Conservation (phyloP, 1,140 invertebrate species). For the Rhizoglyphus robini region DNA sequence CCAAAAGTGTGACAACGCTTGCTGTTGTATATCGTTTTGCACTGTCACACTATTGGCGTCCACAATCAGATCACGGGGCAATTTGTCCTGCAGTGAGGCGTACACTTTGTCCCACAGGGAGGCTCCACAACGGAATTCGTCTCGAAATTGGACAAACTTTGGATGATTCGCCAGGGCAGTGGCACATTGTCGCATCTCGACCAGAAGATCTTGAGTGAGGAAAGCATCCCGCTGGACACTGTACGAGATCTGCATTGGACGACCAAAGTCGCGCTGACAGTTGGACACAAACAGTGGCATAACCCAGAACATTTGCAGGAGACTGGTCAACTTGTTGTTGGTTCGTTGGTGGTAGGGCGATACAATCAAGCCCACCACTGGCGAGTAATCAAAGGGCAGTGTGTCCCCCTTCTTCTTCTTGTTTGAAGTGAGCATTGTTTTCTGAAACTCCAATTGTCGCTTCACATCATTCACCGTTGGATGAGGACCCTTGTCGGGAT, state of each 20-base stretch:
- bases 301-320: conserved; percentile 76
- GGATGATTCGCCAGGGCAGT: conserved; percentile 67
- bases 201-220: conserved; percentile 61
- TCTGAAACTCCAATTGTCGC: conserved; percentile 82
- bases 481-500: conserved; percentile 69
- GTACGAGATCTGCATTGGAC: conserved; percentile 75
- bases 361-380: conserved; percentile 80
- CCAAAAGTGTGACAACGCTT: conserved; percentile 30
- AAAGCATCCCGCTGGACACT: conserved; percentile 65
- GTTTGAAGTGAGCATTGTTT: conserved; percentile 49
- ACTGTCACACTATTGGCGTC: conserved; percentile 11
- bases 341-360: conserved; percentile 72
- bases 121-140: conserved; percentile 37
- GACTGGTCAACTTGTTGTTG: conserved; percentile 25
- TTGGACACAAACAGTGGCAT: conserved; percentile 79
- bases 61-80: conserved; percentile 28
- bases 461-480: conserved; percentile 79
- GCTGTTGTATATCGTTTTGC: conserved; percentile 24
- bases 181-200: conserved; percentile 68
- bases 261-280: conserved; percentile 74
- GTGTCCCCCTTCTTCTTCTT: conserved; percentile 72
- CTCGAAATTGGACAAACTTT: conserved; percentile 60
- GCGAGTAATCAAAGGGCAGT: conserved; percentile 75
- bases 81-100: conserved; percentile 27
- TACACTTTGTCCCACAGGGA: conserved; percentile 35